Conservation (phyloP, 2,113 vertebrate species). For the Acanthochromis polyacanthus region DNA sequence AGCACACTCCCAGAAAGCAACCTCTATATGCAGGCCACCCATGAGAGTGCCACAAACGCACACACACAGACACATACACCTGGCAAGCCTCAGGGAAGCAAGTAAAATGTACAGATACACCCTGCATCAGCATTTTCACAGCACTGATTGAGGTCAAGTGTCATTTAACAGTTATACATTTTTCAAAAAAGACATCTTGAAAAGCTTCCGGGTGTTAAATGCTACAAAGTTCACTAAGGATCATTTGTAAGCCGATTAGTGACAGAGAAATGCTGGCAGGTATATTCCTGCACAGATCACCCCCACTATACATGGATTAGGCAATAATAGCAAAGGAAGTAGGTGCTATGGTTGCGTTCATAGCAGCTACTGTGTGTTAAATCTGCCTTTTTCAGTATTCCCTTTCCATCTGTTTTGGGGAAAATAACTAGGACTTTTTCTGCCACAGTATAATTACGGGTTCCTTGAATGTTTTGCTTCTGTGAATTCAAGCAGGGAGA, state of each 20-base stretch:
- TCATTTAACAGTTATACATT: constrained; percentile 9
- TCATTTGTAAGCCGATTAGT: constrained; percentile 52
- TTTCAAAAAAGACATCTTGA: background rate
- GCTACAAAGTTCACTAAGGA: constrained; percentile 15
- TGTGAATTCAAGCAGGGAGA: constrained; percentile 57
- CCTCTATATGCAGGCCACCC: constrained; percentile 52
- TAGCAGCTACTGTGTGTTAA: constrained; percentile 58
- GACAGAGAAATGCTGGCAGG: constrained; percentile 37
- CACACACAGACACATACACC: constrained; percentile 29
- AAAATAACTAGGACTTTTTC: constrained; percentile 69
- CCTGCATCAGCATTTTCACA: constrained; percentile 5
- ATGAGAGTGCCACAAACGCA: constrained; percentile 19
- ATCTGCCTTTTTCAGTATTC: constrained; percentile 57
- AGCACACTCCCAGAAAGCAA: constrained; percentile 39
- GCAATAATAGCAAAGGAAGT: constrained; percentile 43
- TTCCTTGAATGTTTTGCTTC: constrained; percentile 74
- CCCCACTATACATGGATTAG: constrained; percentile 58
- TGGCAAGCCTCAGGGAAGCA: constrained; percentile 29
- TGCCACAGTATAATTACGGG: constrained; percentile 76
- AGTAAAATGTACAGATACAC: constrained; percentile 20
- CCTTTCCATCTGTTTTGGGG: constrained; percentile 72
- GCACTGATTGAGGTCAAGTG: constrained; percentile 25
- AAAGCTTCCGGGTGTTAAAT: constrained; percentile 25
- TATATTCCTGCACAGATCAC: constrained; percentile 51
- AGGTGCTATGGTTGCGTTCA: constrained; percentile 37